These are phyloP conservation scores for Oncorhynchus gorbuscha DNA, from an alignment of 2,113 vertebrate genomes.

Conservation along the genomic window DNA sequence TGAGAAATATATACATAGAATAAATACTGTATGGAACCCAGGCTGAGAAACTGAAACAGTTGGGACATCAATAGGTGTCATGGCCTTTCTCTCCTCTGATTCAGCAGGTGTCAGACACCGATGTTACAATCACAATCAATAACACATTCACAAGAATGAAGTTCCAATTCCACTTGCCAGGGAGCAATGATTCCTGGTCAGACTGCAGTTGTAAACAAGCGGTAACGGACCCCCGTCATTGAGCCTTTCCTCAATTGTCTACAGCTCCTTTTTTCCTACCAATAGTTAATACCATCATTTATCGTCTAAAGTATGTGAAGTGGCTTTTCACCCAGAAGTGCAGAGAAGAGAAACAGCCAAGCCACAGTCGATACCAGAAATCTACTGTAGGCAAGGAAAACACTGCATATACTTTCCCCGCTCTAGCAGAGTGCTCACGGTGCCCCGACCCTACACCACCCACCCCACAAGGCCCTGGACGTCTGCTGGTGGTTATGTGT, in stretches of 20 bases:
- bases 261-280: slow-evolving; percentile 49
- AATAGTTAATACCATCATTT: slow-evolving; percentile 55
- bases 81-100: slow-evolving; percentile 8
- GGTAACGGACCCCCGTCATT: slow-evolving; percentile 16
- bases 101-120: slow-evolving; percentile 51
- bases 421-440: slow-evolving; percentile 45
- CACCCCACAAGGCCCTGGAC: slow-evolving; percentile 37
- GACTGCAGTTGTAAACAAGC: slow-evolving; percentile 50
- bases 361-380: slow-evolving; percentile 67
- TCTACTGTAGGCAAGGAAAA: slow-evolving; percentile 75
- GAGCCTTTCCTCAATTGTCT: slow-evolving; percentile 51
- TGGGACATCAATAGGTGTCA: background rate
- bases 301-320: slow-evolving; percentile 62
- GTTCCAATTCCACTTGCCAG: slow-evolving; percentile 29
- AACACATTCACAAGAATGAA: slow-evolving; percentile 68
- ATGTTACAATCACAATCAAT: slow-evolving; percentile 51
- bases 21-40: too few relatives aligned
- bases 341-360: slow-evolving; percentile 62
- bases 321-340: slow-evolving; percentile 65
- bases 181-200: slow-evolving; percentile 31
- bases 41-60: too few relatives aligned
- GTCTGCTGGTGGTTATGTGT: slow-evolving; percentile 74
- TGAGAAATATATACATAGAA: too few relatives aligned
- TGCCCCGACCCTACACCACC: slow-evolving; percentile 14
- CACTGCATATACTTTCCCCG: slow-evolving; percentile 59